A percentile compares a stretch with the other conserved stretches of the same genome.
Evolutionary conservation across 2,113 vertebrate genomes (phyloP).

Genomic region (Ardeotis arabs): DNA sequence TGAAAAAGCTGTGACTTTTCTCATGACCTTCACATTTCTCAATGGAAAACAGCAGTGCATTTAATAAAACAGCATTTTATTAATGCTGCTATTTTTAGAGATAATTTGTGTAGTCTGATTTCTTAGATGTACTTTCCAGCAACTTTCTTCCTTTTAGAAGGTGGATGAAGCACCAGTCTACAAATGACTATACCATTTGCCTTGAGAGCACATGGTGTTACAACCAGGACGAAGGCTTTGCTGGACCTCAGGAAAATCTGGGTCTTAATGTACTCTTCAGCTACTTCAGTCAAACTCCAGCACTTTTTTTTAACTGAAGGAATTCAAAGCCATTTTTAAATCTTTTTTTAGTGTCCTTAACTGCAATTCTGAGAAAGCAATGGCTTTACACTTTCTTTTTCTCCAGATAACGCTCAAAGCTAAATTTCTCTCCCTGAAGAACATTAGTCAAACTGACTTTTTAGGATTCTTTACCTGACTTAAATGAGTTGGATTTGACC

Average conservation of each 20-base stretch:
- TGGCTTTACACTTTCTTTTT: slow-evolving; percentile 34
- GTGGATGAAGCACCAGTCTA: background rate
- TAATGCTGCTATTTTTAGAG: background rate
- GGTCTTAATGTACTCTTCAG: slow-evolving; percentile 37
- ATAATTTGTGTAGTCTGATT: background rate
- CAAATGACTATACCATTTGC: background rate
- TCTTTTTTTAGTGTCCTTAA: slow-evolving; percentile 27
- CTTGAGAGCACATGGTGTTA: background rate
- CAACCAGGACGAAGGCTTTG: background rate
- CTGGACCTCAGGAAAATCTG: slow-evolving; percentile 11
- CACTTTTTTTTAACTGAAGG: slow-evolving; percentile 3
- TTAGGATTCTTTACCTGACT: slow-evolving; percentile 21
- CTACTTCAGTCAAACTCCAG: background rate
- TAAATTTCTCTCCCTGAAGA: slow-evolving; percentile 45
- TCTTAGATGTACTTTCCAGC: background rate
- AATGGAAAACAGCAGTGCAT: background rate
- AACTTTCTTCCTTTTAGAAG: background rate
- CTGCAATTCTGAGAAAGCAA: slow-evolving; percentile 40
- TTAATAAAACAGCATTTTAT: slow-evolving; percentile 2
- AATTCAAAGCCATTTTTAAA: slow-evolving; percentile 54
- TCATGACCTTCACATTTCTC: background rate
- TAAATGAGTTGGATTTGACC: slow-evolving; percentile 51
- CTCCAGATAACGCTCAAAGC: slow-evolving; percentile 39
- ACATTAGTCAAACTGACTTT: slow-evolving; percentile 54
- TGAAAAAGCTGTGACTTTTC: background rate